Evolutionary conservation across 2,888 invertebrate genomes (phyloP).

Genomic region (Drosophila nigricruria): DNA sequence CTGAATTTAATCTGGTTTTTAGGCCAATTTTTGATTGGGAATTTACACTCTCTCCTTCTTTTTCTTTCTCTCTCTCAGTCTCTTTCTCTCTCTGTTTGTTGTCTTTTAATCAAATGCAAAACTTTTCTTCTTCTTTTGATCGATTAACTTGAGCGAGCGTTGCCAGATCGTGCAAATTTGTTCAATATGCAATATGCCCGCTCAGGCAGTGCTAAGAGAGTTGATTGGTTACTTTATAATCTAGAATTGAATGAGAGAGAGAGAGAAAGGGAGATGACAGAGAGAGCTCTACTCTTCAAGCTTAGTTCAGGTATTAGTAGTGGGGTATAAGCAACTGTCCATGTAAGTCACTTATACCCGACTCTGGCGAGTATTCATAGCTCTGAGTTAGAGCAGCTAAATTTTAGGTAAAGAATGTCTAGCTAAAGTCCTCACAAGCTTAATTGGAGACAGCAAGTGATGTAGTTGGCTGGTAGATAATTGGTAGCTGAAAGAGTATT

Average conservation of each 20-base stretch:
- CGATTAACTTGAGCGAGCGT: constrained; percentile 7
- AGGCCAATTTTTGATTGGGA: background rate
- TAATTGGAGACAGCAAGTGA: background rate
- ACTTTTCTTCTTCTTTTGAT: constrained; percentile 1
- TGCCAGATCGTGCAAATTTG: constrained; percentile 20
- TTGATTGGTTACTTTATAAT: background rate
- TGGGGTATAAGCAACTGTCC: no score
- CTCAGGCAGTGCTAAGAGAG: background rate
- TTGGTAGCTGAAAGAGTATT: background rate
- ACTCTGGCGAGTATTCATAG: no score
- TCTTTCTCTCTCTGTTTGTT: constrained; percentile 13
- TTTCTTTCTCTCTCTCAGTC: background rate
- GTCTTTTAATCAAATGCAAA: constrained; percentile 37
- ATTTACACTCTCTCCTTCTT: background rate
- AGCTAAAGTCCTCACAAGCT: background rate
- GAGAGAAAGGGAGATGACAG: fast-evolving
- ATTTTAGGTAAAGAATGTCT: no score
- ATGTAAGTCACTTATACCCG: no score
- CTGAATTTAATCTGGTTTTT: constrained; percentile 14
- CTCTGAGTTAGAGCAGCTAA: no score
- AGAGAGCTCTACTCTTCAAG: background rate
- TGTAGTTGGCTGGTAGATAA: background rate
- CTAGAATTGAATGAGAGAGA: background rate
- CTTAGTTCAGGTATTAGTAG: background rate
- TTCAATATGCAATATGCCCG: background rate